Base-by-base conservation (phyloP, 2,888 invertebrate species). In the Eutolmus rufibarbis region DNA sequence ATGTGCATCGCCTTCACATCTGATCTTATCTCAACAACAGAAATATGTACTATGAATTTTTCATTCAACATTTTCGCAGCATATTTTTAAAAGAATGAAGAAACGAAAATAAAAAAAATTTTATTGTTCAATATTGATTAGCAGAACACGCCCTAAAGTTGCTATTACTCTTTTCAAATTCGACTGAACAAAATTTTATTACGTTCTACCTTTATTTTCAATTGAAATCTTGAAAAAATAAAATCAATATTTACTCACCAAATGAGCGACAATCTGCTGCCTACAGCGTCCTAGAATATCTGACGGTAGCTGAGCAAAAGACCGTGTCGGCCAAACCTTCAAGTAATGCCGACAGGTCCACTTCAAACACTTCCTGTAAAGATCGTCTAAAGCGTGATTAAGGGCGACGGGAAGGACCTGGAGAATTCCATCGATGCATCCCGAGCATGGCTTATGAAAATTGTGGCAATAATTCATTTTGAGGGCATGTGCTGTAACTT, bases 401-500 rank as follows among this genome's bases (percentile, higher is more conserved):
- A 97, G 95, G 5, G 97, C 96, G 74, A 98, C 93, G 0, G 97
- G 96, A 90, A 98, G 94, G 89, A 98, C 97, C 91, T 98, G 98
- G 51, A 97, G 93, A 2, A 98, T 97, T 5, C 97, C 97, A 77
- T 96, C 95, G 23, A 96, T 95, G 92, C 98, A 98, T 46, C 96
- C 95, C 77, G 96, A 94, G 92, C 98, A 99, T 0, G 98, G 98
- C 94, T 96, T 96, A 91, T 99, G 98, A 92, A 99, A 98, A 92
- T 97, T 96, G 92, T 99, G 98, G 91, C 98, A 98, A 92, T 97
- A 97, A 92, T 97, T 97, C 28, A 95, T 95, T 92, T 97, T 97
- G 46, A 98, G 93, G 0, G 97, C 97, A 90, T 97, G 96, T 91
- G 96, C 96, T 0, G 98, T 97, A 2, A 98, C 97, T 93, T 98